Evolutionary conservation across 2,113 vertebrate species (phyloP), one percentile per base, ranked within the genome.

Genomic region (Ceuthmochares aereus): DNA sequence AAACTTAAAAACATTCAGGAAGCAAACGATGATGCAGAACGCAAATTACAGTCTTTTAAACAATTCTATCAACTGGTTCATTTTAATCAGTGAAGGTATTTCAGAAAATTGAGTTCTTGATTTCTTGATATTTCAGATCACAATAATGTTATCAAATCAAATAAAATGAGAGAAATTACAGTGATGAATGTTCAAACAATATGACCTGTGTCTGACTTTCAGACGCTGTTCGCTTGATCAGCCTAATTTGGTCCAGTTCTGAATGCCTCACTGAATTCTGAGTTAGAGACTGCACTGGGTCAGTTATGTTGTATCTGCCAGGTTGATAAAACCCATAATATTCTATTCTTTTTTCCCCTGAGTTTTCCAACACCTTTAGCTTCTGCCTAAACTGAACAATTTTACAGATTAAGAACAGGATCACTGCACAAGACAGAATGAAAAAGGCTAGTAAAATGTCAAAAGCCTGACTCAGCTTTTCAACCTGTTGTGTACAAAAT

Each of bases 281-380:
- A 69, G 94, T 87, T 72, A 95, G 60, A 42, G 95, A 93, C 55
- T 95, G 97, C 56, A 97, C 34, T 17, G 98, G 93, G 45, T 98
- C 94, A 70, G 96, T 94, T 75, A 98, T 86, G 75, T 84, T 97
- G 95, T 98, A 98, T 68, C 97, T 97, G 36, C 97, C 95, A 86
- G 98, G 98, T 79, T 98, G 98, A 97, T 98, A 98, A 97, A 98
- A 97, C 20, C 98, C 97, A 2, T 98, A 98, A 93, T 98, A 98
- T 55, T 98, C 98, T 95, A 98, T 97, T 89, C 97, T 97, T 85
- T 96, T 98, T 95, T 98, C 98, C 62, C 94, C 98, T 21, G 95
- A 95, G 73, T 97, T 98, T 96, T 98, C 98, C 43, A 96, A 51
- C 32, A 89, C 30, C 76, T 96, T 98, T 64, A 98, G 76, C 67